Conservation (phyloP, 2,113 vertebrate species). For the Mustela lutreola region DNA sequence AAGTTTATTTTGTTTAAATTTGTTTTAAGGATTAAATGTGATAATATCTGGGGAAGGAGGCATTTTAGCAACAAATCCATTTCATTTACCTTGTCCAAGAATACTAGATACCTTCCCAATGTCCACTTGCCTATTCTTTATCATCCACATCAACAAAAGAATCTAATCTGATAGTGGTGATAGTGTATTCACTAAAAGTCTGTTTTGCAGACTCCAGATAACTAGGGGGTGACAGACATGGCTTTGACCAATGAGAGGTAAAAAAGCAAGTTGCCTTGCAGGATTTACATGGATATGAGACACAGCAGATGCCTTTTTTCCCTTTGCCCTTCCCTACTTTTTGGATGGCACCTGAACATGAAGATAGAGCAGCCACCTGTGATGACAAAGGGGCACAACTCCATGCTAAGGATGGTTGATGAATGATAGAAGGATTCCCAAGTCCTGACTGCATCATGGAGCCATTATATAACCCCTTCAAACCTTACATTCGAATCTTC, state of each 20-base stretch:
- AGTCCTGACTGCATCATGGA: not conserved
- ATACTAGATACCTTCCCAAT: not conserved
- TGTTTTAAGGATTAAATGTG: not conserved
- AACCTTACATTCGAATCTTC: not conserved
- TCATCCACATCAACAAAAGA: not conserved
- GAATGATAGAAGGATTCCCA: accelerated
- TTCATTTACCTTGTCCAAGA: not conserved
- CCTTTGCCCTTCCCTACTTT: not conserved
- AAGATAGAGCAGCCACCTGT: accelerated
- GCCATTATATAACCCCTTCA: not conserved
- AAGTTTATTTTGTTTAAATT: not conserved
- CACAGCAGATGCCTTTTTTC: not conserved
- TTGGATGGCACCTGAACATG: not conserved
- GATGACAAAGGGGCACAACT: not conserved
- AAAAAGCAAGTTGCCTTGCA: not conserved
- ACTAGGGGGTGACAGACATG: not conserved
- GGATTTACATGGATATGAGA: not conserved
- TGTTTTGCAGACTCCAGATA: not conserved
- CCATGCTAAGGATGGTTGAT: not conserved
- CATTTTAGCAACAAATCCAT: not conserved
- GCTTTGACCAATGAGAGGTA: not conserved
- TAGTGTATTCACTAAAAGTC: not conserved
- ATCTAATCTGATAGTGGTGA: not conserved
- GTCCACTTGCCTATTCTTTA: not conserved
- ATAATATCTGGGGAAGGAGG: not conserved